phyloP scores from a whole-genome alignment of 2,113 vertebrate species.

The Gasterosteus nipponicus region DNA sequence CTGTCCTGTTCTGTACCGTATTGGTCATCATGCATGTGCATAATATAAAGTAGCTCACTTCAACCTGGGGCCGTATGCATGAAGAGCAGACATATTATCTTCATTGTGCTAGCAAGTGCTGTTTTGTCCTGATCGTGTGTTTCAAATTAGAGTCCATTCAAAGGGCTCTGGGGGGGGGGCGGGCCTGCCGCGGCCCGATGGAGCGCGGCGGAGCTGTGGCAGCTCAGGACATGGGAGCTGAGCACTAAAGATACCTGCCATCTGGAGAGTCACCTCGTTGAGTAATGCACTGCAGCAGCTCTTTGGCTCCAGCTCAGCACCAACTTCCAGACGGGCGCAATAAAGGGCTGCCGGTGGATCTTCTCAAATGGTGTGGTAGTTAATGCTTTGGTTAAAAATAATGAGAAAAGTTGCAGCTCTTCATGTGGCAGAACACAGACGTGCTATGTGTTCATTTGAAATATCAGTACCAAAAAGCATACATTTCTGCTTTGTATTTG shows the following conservation, averaged over 20 bases:
- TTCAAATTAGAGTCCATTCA: slow-evolving; percentile 70
- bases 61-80: slow-evolving; percentile 18
- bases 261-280: slow-evolving; percentile 67
- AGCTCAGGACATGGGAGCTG: slow-evolving; percentile 54
- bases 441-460: background rate
- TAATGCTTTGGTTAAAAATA: slow-evolving; percentile 6
- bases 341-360: slow-evolving; percentile 13
- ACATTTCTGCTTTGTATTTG: background rate
- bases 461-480: background rate
- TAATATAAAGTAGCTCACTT: slow-evolving; percentile 9
- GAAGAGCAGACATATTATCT: slow-evolving; percentile 41
- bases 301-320: slow-evolving; percentile 43
- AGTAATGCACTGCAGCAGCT: slow-evolving; percentile 63
- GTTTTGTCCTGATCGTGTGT: slow-evolving; percentile 58
- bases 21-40: background rate
- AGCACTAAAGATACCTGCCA: slow-evolving; percentile 69
- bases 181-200: slow-evolving; percentile 29
- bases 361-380: background rate
- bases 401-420: background rate
- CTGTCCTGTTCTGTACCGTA: background rate
- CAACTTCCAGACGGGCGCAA: slow-evolving; percentile 37
- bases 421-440: background rate
- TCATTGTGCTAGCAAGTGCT: slow-evolving; percentile 43
- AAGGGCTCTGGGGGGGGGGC: slow-evolving; percentile 43
- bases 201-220: slow-evolving; percentile 51